A percentile compares a stretch with the other conserved stretches of the same genome.
Evolutionary conservation across 2,113 vertebrate species (phyloP).

Genomic region (Rhea pennata): DNA sequence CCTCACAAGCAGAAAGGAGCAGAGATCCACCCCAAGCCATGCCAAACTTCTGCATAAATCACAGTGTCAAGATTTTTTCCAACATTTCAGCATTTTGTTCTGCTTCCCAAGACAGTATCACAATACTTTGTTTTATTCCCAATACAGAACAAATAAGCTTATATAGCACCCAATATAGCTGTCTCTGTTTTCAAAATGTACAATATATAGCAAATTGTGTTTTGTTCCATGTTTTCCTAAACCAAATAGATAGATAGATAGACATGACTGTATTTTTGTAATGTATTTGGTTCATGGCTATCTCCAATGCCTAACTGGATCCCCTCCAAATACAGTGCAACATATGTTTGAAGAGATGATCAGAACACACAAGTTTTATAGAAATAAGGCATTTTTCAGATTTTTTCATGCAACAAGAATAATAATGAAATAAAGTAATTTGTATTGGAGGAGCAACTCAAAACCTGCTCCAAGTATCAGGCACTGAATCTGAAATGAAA

Average conservation of each 20-base stretch:
- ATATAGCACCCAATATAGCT: neutral
- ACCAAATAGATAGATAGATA: neutral
- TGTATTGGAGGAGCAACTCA: neutral
- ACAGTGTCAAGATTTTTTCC: neutral
- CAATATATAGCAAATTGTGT: neutral
- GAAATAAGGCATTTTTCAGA: neutral
- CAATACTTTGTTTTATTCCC: neutral
- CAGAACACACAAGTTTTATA: neutral
- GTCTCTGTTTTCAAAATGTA: neutral
- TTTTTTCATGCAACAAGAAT: neutral
- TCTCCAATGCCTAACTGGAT: neutral
- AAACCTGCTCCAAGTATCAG: neutral
- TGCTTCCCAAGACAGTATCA: neutral
- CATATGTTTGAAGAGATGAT: neutral
- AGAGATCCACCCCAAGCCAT: neutral
- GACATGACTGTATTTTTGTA: neutral
- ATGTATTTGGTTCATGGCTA: neutral
- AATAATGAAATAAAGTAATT: neutral
- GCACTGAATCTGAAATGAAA: neutral
- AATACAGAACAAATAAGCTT: neutral
- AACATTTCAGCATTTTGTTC: neutral
- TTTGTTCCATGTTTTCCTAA: neutral
- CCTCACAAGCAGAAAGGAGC: neutral
- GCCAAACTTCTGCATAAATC: neutral
- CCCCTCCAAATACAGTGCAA: neutral